These are phyloP conservation scores for Podabrus alpinus DNA, from an alignment of 2,888 invertebrate genomes.

Conservation along the genomic window DNA sequence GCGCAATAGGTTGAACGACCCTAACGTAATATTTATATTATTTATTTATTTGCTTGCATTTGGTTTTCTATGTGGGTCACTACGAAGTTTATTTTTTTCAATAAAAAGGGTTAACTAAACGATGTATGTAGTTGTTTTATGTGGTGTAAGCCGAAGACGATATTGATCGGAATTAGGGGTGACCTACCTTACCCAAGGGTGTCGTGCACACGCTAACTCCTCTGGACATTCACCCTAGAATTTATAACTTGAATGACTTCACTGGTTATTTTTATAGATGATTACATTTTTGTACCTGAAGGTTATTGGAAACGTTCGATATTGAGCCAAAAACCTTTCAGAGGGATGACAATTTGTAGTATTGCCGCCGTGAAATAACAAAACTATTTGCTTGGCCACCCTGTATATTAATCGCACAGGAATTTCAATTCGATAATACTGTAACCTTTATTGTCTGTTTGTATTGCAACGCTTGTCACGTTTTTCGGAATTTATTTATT, in stretches of 20 bases:
- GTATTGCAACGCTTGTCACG: not conserved
- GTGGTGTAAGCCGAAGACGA: slow-evolving; percentile 8
- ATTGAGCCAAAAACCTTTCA: not conserved
- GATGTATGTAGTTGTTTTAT: not conserved
- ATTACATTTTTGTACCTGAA: not conserved
- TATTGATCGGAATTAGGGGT: slow-evolving; percentile 25
- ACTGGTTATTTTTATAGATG: slow-evolving; percentile 13
- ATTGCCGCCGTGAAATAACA: too few species aligned
- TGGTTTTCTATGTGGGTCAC: slow-evolving; percentile 4
- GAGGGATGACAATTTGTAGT: not conserved
- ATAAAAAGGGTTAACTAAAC: not conserved
- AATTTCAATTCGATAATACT: not conserved
- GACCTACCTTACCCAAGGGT: slow-evolving; percentile 27
- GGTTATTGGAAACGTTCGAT: not conserved
- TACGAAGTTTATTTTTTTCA: not conserved
- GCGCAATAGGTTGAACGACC: slow-evolving; percentile 11
- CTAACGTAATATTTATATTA: slow-evolving; percentile 3
- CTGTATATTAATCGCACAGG: not conserved
- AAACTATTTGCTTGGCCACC: not conserved
- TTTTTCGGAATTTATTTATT: not conserved
- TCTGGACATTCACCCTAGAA: slow-evolving; percentile 23
- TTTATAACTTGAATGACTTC: slow-evolving; percentile 15
- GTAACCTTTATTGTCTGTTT: not conserved
- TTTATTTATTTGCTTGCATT: not conserved
- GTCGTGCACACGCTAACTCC: slow-evolving; percentile 21